Base-by-base conservation (phyloP, 2,113 vertebrate species). In the Salvelinus namaycush region DNA sequence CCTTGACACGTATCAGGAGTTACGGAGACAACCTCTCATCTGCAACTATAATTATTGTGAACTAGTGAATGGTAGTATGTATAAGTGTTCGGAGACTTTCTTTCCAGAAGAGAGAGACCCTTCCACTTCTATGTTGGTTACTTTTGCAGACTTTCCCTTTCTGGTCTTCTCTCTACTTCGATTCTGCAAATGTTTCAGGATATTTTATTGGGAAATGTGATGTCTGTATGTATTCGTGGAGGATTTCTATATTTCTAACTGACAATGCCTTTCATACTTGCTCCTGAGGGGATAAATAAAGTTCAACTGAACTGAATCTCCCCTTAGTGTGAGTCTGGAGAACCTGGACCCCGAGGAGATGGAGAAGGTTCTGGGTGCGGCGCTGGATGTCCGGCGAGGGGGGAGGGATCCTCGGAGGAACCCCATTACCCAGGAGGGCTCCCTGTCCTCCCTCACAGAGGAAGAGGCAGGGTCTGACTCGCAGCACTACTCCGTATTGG, bases 391-490 rank as follows among this genome's bases (percentile, higher is more conserved):
- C 34, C 1, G n/a, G 20, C 7, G 26, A 18, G 65, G 60, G 67
- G 64, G 75, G 67, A 73, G 79, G 68, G 87, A 87, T 66, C 87
- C 83, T 48, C 79, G 85, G 1, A 73, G 85, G 29, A 80, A 75
- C 11, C 87, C 87, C n/a, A 85, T 88, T 57, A 87, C 75, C 48
- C 48, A 80, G 20, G 13, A 83, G 74, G 79, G 74, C 79, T 82
- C 79, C 3, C 79, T 86, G 73, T 77, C 83, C 81, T 88, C 87
- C 51, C 81, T 88, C 79, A 82, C 79, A 11, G 87, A 88, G 74
- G 79, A 88, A 75, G 84, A 86, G 72, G 72, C 14, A 24, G 81
- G 72, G 4, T 78, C 77, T 3, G 75, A 81, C 39, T 48, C 68
- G 1, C 73, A 76, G 68, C 27, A 78, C 73, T 86, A 81, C 54